Base-by-base conservation (phyloP, 2,888 invertebrate species). In the Celastrina argiolus region DNA sequence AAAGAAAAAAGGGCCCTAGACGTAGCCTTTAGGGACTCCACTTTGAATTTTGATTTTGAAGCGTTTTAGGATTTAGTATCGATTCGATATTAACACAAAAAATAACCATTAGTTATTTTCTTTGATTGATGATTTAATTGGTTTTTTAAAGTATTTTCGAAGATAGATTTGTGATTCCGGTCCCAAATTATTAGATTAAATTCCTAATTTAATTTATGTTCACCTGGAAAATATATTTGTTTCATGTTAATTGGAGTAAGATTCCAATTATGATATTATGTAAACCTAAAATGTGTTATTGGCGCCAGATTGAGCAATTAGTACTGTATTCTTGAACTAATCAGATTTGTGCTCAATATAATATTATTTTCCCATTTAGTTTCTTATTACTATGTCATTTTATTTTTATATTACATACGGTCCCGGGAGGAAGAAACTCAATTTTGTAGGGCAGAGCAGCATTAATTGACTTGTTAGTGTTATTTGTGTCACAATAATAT, bases 371-470 rank as follows among this genome's bases (percentile, higher is more conserved):
- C 81, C 83, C 81, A 87, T 85, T 88, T 87, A 85, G 84, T 79
- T 87, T 87, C 86, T 87, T 85, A 89, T 88, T 87, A 88, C 81
- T 82, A 83, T 85, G 84, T 87, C 84, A 86, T 87, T 85, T 84
- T 83, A 85, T 84, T 82, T 82, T 69, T 81, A 87, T 88, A 85
- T 83, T 79, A 83, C 79, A 76, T 73, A 76, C 75, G 85, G 87
- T 83, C 88, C 76, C 66, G 86, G 80, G 88, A 74, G 75, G 75
- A 74, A 74, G 79, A 74, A 83, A 82, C 85, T 84, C 84, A 78
- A 83, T 81, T 81, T 45, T 59, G 31, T n/a, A n/a, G 58, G 5
- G 14, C 34, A 18, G 45, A 42, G 58, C 59, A 18, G 56, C 42
- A 59, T 58, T 41, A 58, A 58, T 36, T 56, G 34, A 28, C 42